Evolutionary conservation across 2,113 vertebrate genomes (phyloP).

Genomic region (Xyliphius kryptos): DNA sequence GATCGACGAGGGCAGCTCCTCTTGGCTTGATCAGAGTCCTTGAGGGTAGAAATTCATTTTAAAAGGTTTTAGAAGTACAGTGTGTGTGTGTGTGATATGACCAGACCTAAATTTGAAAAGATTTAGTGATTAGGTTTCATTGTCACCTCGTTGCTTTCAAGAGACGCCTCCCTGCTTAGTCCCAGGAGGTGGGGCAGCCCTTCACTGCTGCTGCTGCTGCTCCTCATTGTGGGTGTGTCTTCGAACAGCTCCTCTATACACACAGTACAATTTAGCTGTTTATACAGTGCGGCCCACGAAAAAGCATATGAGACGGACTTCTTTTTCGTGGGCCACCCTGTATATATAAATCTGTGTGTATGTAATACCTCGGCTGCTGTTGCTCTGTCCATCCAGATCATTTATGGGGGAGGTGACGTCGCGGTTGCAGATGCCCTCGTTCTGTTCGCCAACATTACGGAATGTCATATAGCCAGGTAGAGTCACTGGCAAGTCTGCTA

Average conservation of each 20-base stretch:
- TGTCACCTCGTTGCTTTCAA: conserved; percentile 93
- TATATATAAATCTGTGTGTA: not conserved
- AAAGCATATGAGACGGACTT: no score
- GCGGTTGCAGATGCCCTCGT: conserved; percentile 70
- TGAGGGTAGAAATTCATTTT: no score
- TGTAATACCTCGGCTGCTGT: conserved; percentile 78
- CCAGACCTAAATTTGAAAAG: no score
- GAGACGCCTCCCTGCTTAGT: conserved; percentile 86
- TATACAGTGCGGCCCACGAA: no score
- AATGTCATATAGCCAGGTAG: conserved; percentile 76
- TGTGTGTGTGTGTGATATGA: not conserved
- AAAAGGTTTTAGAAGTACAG: no score
- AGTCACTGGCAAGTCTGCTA: conserved; percentile 51
- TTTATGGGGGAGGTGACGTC: conserved; percentile 97
- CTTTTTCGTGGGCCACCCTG: no score
- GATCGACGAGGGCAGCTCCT: conserved; percentile 66
- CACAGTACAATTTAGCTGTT: conserved; percentile 11
- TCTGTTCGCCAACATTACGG: conserved; percentile 57
- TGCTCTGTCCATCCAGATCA: conserved; percentile 87
- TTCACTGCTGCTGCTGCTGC: conserved; percentile 86
- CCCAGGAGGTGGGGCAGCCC: conserved; percentile 63
- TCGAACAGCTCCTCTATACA: conserved; percentile 72
- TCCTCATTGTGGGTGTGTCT: conserved; percentile 66
- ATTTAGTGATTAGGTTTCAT: no score
- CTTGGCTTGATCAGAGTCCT: conserved; percentile 84